A percentile compares a stretch with the other conserved stretches of the same genome.
Evolutionary conservation across 2,888 invertebrate species (phyloP).

Genomic region (Cephalotes varians): DNA sequence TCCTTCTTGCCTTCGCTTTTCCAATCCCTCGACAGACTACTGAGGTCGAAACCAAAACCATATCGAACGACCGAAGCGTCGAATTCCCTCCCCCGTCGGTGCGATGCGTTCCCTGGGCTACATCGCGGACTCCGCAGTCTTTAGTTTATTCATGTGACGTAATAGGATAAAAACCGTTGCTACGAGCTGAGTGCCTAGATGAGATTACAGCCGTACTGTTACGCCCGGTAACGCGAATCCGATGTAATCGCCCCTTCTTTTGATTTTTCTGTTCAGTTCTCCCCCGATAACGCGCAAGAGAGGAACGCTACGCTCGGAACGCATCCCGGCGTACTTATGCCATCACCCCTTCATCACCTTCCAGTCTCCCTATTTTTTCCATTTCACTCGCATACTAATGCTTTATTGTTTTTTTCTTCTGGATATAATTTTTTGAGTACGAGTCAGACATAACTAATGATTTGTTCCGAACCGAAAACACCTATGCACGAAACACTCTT

Average conservation of each 20-base stretch:
- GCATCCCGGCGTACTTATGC: constrained; percentile 28
- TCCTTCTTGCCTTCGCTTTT: constrained; percentile 29
- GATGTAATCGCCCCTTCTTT: constrained; percentile 77
- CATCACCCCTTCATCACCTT: neutral
- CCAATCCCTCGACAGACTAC: constrained; percentile 52
- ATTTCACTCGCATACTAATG: constrained; percentile 12
- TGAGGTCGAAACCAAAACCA: constrained; percentile 61
- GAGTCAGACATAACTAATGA: constrained; percentile 8
- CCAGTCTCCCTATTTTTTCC: neutral
- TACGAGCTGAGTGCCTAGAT: constrained; percentile 84
- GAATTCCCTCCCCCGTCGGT: constrained; percentile 46
- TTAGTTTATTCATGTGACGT: constrained; percentile 86
- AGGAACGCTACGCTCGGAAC: neutral
- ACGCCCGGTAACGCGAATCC: constrained; percentile 80
- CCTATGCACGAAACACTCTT: neutral
- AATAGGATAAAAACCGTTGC: constrained; percentile 85
- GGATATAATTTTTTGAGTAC: neutral
- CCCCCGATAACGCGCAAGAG: constrained; percentile 41
- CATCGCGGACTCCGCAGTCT: constrained; percentile 79
- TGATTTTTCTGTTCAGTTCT: constrained; percentile 66
- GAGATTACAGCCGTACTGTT: constrained; percentile 84
- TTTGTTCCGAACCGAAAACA: neutral
- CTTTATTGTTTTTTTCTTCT: constrained; percentile 9
- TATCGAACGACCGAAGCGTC: constrained; percentile 60
- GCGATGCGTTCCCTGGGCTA: constrained; percentile 63